Percentiles rank a stretch among this genome's conserved stretches.
Evolutionary conservation across 2,888 invertebrate species (phyloP).

Genomic region (Parnassius mnemosyne): DNA sequence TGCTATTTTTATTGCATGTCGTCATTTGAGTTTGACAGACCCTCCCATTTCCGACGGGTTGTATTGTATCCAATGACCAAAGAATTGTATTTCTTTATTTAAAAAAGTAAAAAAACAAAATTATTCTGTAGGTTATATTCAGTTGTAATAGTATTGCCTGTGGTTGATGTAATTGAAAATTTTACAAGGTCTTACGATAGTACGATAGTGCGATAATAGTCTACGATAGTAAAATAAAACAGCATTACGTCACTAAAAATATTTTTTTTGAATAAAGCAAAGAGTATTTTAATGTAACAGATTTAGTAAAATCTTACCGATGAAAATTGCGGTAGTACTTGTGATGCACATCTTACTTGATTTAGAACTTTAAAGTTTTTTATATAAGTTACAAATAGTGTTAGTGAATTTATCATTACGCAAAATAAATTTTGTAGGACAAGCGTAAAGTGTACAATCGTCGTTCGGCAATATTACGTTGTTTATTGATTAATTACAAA

Average conservation of each 20-base stretch:
- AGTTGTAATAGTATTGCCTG: no score
- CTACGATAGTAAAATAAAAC: neutral
- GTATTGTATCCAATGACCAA: no score
- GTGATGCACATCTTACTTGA: slow-evolving; percentile 55
- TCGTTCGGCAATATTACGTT: slow-evolving; percentile 1
- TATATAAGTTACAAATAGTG: slow-evolving; percentile 40
- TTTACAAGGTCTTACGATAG: neutral
- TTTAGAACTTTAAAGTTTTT: slow-evolving; percentile 39
- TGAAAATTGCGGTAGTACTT: slow-evolving; percentile 63
- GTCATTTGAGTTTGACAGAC: no score
- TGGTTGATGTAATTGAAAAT: no score
- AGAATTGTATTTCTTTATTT: no score
- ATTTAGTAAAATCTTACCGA: slow-evolving; percentile 53
- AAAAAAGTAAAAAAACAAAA: no score
- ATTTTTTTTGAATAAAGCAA: no score
- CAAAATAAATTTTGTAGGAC: neutral
- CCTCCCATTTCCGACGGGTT: no score
- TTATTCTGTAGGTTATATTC: no score
- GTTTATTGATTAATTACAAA: slow-evolving; percentile 3
- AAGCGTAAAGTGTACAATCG: neutral
- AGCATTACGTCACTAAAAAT: no score
- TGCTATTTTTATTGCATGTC: no score
- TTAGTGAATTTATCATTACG: slow-evolving; percentile 47
- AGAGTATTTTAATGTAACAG: neutral
- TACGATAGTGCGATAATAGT: no score